These are phyloP conservation scores for Thalassarche chlororhynchos DNA, from an alignment of 2,113 vertebrate genomes.

Conservation along the genomic window DNA sequence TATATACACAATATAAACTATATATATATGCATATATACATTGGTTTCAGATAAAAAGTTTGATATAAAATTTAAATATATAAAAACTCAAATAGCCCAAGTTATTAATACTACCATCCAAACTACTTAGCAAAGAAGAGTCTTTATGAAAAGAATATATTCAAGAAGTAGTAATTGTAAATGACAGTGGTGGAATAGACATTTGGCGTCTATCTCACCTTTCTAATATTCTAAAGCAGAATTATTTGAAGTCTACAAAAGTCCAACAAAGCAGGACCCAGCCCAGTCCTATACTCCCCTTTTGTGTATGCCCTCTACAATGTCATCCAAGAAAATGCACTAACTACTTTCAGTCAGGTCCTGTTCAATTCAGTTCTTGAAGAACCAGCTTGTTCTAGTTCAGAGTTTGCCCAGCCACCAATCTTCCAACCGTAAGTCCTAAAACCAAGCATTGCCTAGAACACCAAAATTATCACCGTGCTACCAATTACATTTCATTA, in stretches of 20 bases:
- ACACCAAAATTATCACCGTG: neutral
- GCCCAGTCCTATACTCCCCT: neutral
- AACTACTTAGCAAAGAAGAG: neutral
- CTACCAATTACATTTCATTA: neutral
- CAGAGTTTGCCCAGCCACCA: neutral
- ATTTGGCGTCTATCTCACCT: neutral
- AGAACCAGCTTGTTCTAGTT: neutral
- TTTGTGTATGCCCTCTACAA: neutral
- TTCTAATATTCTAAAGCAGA: neutral
- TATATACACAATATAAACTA: neutral
- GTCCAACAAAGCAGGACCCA: neutral
- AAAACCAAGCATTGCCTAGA: neutral
- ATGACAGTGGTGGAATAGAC: neutral
- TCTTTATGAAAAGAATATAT: neutral
- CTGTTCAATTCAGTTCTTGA: neutral
- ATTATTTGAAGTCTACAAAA: neutral
- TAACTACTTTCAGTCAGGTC: neutral
- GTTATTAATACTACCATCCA: neutral
- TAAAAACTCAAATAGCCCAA: neutral
- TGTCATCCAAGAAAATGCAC: neutral
- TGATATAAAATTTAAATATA: too few relatives aligned
- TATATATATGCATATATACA: neutral
- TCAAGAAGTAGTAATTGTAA: neutral
- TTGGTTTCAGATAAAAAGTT: neutral
- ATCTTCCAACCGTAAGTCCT: neutral